Conservation (phyloP, 2,113 vertebrate species). For the Polypterus senegalus region DNA sequence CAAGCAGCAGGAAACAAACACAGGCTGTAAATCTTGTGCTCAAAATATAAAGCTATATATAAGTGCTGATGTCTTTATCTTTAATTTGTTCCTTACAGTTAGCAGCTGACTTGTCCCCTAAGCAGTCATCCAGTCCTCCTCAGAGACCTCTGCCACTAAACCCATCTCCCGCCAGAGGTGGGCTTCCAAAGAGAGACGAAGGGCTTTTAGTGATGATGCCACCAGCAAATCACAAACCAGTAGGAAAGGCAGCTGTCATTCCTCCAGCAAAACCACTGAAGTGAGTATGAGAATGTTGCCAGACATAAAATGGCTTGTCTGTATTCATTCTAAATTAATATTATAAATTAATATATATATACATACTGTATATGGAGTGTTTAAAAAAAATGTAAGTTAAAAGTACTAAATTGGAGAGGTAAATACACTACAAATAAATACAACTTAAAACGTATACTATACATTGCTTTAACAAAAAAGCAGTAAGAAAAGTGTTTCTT, state of each 20-base stretch:
- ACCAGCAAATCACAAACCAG: conserved; percentile 34
- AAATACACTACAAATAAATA: too few species aligned
- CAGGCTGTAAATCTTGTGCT: neutral
- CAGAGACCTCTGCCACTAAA: conserved; percentile 60
- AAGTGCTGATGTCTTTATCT: neutral
- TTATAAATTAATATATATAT: too few species aligned
- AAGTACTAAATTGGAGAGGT: too few species aligned
- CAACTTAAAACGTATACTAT: too few species aligned
- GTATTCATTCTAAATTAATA: too few species aligned
- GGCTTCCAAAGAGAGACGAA: conserved; percentile 29
- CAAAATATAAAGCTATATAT: neutral
- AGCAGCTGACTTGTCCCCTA: conserved; percentile 27
- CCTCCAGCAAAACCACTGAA: conserved; percentile 42
- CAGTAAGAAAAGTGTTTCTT: too few species aligned
- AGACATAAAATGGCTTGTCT: too few species aligned
- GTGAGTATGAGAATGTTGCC: conserved; percentile 32
- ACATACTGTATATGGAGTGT: too few species aligned
- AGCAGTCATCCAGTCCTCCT: conserved; percentile 43
- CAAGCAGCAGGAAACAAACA: neutral
- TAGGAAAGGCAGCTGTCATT: conserved; percentile 30
- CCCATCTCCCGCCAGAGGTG: conserved; percentile 34
- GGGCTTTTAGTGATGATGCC: conserved; percentile 73
- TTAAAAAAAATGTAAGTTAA: too few species aligned
- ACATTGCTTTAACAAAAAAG: too few species aligned
- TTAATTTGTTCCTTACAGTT: conserved; percentile 21